Percentiles rank a stretch among this genome's conserved stretches.
phyloP scores from a whole-genome alignment of 2,888 invertebrate species.

The Orchesella flavescens region DNA sequence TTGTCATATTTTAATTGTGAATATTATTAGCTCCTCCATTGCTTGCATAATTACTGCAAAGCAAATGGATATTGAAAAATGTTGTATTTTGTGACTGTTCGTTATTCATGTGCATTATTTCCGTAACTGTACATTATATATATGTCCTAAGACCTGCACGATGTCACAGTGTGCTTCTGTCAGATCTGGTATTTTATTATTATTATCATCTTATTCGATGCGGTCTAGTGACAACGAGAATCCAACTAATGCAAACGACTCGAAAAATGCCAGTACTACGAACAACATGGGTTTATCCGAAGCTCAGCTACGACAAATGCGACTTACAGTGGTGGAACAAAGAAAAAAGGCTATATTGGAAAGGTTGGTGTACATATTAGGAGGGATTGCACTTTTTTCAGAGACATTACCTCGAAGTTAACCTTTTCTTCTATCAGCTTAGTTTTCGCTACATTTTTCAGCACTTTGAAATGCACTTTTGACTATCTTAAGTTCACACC shows the following conservation, averaged over 20 bases:
- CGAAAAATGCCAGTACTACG: slow-evolving; percentile 29
- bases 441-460: neutral
- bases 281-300: slow-evolving; percentile 77
- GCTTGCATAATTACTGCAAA: too few relatives aligned
- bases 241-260: neutral
- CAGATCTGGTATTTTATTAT: neutral
- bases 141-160: too few relatives aligned
- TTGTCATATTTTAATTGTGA: too few relatives aligned
- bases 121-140: too few relatives aligned
- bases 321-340: slow-evolving; percentile 85
- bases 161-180: neutral
- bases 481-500: neutral
- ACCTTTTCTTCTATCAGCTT: slow-evolving; percentile 4
- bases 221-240: slow-evolving; percentile 47
- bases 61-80: too few relatives aligned
- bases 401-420: neutral
- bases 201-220: slow-evolving; percentile 10
- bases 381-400: slow-evolving; percentile 8
- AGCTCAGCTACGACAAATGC: slow-evolving; percentile 87
- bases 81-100: too few relatives aligned
- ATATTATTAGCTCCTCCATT: too few relatives aligned
- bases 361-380: slow-evolving; percentile 77
- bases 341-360: slow-evolving; percentile 87
- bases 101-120: too few relatives aligned
- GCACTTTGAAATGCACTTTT: neutral